Evolutionary conservation across 2,113 vertebrate genomes (phyloP), one percentile per base, ranked within the genome.

Genomic region (Platysternon megacephalum): DNA sequence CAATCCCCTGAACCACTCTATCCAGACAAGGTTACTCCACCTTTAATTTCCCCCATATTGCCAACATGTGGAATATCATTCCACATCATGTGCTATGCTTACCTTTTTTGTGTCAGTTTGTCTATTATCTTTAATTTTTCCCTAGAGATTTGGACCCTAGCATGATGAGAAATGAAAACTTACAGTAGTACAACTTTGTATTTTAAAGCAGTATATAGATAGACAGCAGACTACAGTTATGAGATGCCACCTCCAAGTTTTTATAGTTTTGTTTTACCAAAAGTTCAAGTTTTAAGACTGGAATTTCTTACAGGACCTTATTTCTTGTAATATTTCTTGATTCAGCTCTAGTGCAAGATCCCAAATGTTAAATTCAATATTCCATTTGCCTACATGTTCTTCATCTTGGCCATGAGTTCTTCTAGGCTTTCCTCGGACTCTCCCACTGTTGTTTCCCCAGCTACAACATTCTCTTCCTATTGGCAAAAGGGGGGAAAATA

Each of bases 331-430:
- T 65, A 65, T 65, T 58, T 87, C 22, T 48, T n/a, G 93, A 61
- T 76, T 12, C 72, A 48, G 0, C 2, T 12, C 79, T 52, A 52
- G 21, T 90, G 35, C 32, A 49, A 86, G 85, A 17, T 76, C 32
- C 53, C 22, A 1, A 2, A 89, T 78, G 17, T 44, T 85, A 6
- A 19, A 68, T 5, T 86, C 88, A 10, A 0, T 55, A 51, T 11
- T 82, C 35, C 49, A 26, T 87, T 78, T 90, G 56, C 88, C 95
- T 99, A 99, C 95, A 99, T 97, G 81, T 98, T 99, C 97, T 97
- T 99, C 99, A 99, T 99, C 93, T 98, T 99, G 95, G 99, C 99
- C 99, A 99, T 99, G 93, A 99, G 98, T 79, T 99, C 99, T 92
- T 99, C 99, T 81, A 99, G 97, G 97, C 99, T 99, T 97, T 99